Percentiles rank a stretch among this genome's conserved stretches.
These are phyloP conservation scores for Drosophila nannoptera DNA, from an alignment of 1,140 invertebrate species.

Conservation along the genomic window DNA sequence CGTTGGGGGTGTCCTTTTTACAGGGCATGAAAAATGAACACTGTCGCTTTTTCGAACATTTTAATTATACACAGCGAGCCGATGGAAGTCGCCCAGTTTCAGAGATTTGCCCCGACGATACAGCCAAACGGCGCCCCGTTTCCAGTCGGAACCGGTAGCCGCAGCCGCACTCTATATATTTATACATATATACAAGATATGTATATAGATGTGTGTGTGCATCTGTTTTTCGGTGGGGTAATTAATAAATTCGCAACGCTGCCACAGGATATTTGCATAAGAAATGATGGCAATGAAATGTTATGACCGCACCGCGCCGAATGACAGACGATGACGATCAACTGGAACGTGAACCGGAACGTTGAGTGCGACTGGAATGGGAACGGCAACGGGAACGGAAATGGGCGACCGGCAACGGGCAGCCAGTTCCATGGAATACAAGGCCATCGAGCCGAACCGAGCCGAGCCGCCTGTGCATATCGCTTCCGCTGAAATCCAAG, in stretches of 20 bases:
- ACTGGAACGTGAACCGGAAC: not conserved
- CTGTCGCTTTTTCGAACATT: conserved; percentile 76
- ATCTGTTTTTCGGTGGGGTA: conserved; percentile 35
- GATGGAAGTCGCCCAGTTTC: not conserved
- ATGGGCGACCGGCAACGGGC: conserved; percentile 8
- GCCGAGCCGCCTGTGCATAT: conserved; percentile 20
- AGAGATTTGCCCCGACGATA: conserved; percentile 28
- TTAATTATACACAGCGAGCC: conserved; percentile 62
- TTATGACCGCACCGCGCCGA: conserved; percentile 64
- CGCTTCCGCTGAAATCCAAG: conserved; percentile 35
- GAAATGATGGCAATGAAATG: conserved; percentile 78
- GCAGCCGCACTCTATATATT: not conserved
- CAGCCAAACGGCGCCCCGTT: conserved; percentile 19
- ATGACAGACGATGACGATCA: conserved; percentile 53
- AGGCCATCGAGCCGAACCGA: conserved; percentile 34
- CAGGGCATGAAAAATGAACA: conserved; percentile 64
- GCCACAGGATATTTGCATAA: conserved; percentile 79
- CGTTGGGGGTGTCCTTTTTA: not conserved
- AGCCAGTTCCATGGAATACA: conserved; percentile 10
- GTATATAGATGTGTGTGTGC: not conserved
- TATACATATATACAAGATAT: conserved; percentile 11
- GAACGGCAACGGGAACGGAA: conserved; percentile 1
- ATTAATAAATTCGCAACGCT: conserved; percentile 76
- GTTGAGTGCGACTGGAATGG: conserved; percentile 6
- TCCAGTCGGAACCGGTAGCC: conserved; percentile 37